phyloP scores from a whole-genome alignment of 2,797 vertebrate genomes.

The Aeoliscus strigatus region DNA sequence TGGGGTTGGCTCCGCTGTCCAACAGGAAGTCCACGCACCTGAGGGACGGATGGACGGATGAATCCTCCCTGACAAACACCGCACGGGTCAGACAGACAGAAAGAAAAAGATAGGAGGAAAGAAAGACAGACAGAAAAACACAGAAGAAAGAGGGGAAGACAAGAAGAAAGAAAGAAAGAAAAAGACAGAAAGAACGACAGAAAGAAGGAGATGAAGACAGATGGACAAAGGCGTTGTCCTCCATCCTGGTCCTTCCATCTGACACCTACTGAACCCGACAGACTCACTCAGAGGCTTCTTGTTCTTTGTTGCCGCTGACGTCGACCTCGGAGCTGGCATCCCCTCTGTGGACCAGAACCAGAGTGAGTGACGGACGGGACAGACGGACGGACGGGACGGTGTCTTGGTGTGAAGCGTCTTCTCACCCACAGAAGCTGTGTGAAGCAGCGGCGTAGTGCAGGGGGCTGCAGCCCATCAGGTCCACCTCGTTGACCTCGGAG shows the following conservation, averaged over 20 bases:
- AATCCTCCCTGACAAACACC: background rate
- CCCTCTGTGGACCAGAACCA: conserved; percentile 66
- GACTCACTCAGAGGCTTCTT: conserved; percentile 92
- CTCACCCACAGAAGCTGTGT: conserved; percentile 87
- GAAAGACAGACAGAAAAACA: no score
- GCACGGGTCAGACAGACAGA: no score
- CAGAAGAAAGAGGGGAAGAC: no score
- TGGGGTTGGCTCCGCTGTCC: conserved; percentile 91
- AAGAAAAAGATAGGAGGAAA: no score
- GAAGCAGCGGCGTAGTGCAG: conserved; percentile 93
- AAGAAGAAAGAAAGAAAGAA: no score
- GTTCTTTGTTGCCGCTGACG: conserved; percentile 77
- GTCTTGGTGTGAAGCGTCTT: background rate
- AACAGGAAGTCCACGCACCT: conserved; percentile 93
- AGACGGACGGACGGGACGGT: background rate
- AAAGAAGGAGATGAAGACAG: no score
- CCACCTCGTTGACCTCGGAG: conserved; percentile 83
- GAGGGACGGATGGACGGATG: conserved; percentile 9
- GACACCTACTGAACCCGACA: no score
- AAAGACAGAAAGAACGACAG: no score
- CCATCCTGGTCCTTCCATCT: no score
- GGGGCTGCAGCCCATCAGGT: conserved; percentile 87
- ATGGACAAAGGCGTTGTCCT: no score
- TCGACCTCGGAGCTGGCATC: conserved; percentile 72
- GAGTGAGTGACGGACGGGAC: no score